Conservation (phyloP, 2,113 vertebrate species). For the Numenius arquata region DNA sequence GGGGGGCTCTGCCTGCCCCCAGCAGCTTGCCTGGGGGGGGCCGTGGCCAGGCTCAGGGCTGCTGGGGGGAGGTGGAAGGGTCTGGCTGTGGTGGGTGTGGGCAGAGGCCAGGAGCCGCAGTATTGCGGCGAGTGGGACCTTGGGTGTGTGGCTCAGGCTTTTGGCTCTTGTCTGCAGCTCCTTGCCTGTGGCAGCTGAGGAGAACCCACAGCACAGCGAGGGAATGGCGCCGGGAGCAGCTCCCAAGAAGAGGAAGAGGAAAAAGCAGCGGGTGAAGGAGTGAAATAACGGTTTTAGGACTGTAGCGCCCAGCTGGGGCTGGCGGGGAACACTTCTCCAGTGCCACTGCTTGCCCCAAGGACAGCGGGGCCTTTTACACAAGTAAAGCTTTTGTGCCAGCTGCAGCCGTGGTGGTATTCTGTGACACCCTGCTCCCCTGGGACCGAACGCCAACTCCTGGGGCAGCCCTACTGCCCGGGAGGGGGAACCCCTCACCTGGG, state of each 20-base stretch:
- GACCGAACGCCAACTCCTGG: background rate
- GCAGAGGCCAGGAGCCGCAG: background rate
- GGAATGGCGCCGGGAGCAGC: background rate
- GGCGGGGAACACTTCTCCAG: fast-evolving
- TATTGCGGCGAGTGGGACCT: fast-evolving
- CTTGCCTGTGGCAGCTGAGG: background rate
- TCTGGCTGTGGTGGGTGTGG: fast-evolving
- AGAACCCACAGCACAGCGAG: background rate
- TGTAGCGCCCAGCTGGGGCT: background rate
- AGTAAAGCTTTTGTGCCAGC: background rate
- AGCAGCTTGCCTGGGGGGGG: background rate
- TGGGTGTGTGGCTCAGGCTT: background rate
- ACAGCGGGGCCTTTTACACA: background rate
- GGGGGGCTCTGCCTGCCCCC: background rate
- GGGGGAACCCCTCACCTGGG: background rate
- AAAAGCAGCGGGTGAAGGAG: background rate
- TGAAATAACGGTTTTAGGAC: background rate
- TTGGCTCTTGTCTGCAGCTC: background rate
- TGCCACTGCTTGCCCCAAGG: background rate
- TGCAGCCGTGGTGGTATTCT: background rate
- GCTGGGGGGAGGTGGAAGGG: fast-evolving
- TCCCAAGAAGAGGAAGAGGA: conserved; percentile 37
- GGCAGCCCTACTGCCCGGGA: background rate
- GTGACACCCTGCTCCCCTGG: background rate
- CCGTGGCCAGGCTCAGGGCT: background rate